Evolutionary conservation across 2,888 invertebrate species (phyloP).

Genomic region (Hemistola chrysoprasaria): DNA sequence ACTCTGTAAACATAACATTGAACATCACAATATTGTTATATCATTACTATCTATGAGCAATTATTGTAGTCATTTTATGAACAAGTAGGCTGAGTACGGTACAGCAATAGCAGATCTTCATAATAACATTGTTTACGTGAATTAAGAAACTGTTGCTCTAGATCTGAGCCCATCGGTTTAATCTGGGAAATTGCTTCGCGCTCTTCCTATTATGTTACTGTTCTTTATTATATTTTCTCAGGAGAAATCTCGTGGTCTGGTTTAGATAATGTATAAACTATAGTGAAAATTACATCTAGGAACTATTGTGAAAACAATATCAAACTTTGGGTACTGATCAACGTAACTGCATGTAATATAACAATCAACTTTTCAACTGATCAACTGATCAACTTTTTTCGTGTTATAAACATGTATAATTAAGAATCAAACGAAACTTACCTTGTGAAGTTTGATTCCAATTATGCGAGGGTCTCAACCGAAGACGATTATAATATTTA

Average conservation of each 20-base stretch:
- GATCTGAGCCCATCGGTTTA: constrained; percentile 58
- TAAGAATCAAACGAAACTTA: no score
- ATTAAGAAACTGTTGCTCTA: constrained; percentile 63
- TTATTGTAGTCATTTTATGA: constrained; percentile 31
- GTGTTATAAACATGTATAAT: no score
- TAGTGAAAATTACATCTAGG: not conserved
- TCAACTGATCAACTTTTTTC: no score
- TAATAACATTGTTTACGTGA: constrained; percentile 54
- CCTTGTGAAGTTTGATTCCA: no score
- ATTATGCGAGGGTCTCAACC: no score
- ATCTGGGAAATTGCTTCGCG: constrained; percentile 68
- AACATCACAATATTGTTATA: constrained; percentile 18
- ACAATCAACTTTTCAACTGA: no score
- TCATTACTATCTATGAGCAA: constrained; percentile 31
- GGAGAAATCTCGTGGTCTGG: constrained; percentile 57
- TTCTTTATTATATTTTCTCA: constrained; percentile 56
- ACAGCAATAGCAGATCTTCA: constrained; percentile 43
- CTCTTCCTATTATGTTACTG: constrained; percentile 59
- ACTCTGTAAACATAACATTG: not conserved
- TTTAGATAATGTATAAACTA: constrained; percentile 46
- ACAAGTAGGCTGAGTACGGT: constrained; percentile 59
- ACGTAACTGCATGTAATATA: no score
- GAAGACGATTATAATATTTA: no score
- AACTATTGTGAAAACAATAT: not conserved
- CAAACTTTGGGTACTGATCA: no score